Conservation (phyloP, 2,113 vertebrate species). For the Lethenteron reissneri region DNA sequence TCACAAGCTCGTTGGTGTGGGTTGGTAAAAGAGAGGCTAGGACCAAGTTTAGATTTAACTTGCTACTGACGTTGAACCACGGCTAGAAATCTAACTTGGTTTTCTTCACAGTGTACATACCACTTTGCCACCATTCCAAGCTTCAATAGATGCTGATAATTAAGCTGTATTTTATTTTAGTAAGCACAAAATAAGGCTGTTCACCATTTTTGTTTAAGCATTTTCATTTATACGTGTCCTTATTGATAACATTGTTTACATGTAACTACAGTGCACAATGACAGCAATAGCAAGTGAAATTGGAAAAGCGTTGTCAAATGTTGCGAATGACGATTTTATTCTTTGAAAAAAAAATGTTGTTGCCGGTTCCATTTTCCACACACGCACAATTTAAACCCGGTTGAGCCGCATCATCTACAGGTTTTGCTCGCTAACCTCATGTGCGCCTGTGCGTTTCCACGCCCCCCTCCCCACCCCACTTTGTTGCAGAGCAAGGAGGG, state of each 20-base stretch:
- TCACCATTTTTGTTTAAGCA: neutral
- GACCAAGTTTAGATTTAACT: no score
- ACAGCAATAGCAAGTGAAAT: neutral
- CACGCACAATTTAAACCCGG: neutral
- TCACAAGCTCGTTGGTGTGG: no score
- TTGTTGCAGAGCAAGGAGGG: slow-evolving; percentile 55
- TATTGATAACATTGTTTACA: neutral
- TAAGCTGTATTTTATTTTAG: no score
- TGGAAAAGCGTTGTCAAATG: no score
- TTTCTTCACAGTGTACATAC: no score
- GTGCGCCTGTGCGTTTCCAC: neutral
- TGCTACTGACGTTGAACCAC: no score
- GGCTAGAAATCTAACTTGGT: no score
- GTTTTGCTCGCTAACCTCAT: neutral
- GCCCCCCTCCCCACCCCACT: neutral
- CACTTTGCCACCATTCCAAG: no score
- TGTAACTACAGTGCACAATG: neutral
- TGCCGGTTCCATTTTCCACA: neutral
- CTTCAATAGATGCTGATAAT: no score
- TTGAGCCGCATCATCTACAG: neutral
- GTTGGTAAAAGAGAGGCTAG: no score
- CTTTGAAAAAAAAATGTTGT: neutral
- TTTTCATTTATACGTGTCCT: neutral
- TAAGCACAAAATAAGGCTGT: no score
- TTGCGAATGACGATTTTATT: neutral